Conservation (phyloP, 2,113 vertebrate species). For the Sylvietta virens region DNA sequence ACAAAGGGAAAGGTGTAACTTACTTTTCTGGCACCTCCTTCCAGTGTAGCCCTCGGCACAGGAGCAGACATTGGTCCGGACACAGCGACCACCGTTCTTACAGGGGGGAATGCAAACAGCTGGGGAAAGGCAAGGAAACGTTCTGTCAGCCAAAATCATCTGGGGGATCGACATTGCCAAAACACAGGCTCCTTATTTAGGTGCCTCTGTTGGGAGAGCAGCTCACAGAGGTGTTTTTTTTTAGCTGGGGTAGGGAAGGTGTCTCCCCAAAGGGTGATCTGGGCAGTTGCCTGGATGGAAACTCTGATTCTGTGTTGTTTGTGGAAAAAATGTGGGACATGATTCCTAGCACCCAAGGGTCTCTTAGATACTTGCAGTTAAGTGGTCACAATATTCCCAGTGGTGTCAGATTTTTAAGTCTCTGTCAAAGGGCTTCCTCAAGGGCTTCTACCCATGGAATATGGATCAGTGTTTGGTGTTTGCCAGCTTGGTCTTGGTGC, state of each 20-base stretch:
- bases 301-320: neutral
- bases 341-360: neutral
- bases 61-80: conserved; percentile 82
- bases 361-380: neutral
- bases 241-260: neutral
- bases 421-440: neutral
- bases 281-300: neutral
- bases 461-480: neutral
- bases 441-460: neutral
- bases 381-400: neutral
- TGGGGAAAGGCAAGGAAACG: conserved; percentile 25
- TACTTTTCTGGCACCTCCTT: conserved; percentile 87
- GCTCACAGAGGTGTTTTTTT: neutral
- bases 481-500: neutral
- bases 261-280: neutral
- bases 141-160: neutral
- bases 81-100: conserved; percentile 85
- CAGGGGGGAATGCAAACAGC: conserved; percentile 87
- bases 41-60: conserved; percentile 82
- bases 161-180: fast-evolving
- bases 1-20: conserved; percentile 41
- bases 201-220: neutral
- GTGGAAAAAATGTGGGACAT: neutral
- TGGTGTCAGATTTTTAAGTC: neutral
- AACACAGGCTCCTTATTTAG: neutral